Evolutionary conservation across 2,888 invertebrate genomes (phyloP), one percentile per base, ranked within the genome.

Genomic region (Hypselothyrea guttata): DNA sequence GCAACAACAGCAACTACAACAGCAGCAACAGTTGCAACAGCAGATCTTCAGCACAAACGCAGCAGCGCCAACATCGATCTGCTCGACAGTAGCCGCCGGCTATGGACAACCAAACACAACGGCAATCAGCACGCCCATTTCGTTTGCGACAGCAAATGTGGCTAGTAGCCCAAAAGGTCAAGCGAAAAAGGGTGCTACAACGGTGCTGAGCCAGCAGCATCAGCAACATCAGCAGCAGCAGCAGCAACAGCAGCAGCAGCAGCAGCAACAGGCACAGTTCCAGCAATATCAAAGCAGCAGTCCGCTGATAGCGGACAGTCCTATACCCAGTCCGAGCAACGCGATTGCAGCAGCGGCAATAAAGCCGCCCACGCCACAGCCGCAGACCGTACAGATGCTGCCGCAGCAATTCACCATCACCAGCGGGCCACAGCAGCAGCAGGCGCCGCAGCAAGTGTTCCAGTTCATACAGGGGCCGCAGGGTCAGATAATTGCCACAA

Each of bases 141-240:
- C 89, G 88, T 87, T 89, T 88, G 84, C 89, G 87, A 75, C 89
- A 87, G 85, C 90, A 88, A 87, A 88, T 87, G 87, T 89, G 88
- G 90, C 89, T 87, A 84, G 88, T 85, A 87, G 89, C 86, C 84
- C 89, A 88, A 90, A 90, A 88, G 87, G 89, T 87, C 86, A 90
- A 90, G 72, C 89, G 89, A 90, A 90, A 89, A 90, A 90, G 86
- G 84, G 81, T 61, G 64, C 71, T 67, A 68, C 73, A 46, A 65
- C 84, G 52, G 55, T 71, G 58, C 60, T 74, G 63, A 85, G 62
- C 71, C 84, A 83, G 34, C 88, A 84, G 13, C 76, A 66, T 8
- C 84, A 34, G 79, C 87, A 87, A 51, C 88, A 88, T 54, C 87
- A 85, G 56, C 88, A 84, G 48, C 84, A 87, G 78, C 76, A 87